Base-by-base conservation (phyloP, 2,113 vertebrate genomes). In the Nanorana parkeri region DNA sequence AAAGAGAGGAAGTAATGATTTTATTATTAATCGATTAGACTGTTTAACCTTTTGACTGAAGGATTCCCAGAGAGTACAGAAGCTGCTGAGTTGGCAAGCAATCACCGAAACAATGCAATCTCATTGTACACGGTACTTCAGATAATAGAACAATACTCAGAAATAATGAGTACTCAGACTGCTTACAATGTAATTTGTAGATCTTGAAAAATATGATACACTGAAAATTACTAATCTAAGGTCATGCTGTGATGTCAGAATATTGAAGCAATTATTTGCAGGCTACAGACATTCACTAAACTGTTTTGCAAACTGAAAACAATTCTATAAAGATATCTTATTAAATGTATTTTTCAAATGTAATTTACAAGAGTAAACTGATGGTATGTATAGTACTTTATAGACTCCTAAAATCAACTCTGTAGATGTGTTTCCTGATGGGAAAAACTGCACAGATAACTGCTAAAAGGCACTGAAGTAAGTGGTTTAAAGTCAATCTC, bases 1-100 rank as follows among this genome's bases (percentile, higher is more conserved):
- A 74, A 74, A 58, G 56, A 74, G 71, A 74, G 54, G 58, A 72
- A 32, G 71, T 29, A 60, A 74, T 60, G 71, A 60, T 74, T 58
- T 74, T 74, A 74, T 58, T 56, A 74, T 56, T 74, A 74, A 74
- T 74, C 71, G 71, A 74, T 74, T 74, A 74, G 28, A 74, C 71
- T 58, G 28, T 74, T 74, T 74, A 74, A 74, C 71, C 71, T 74
- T 74, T 73, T 58, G 55, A 74, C 71, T 21, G 71, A 60, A 24
- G 26, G 54, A 60, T 74, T 74, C 58, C n/a, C 52, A 29, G 55
- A 58, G 26, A 32, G 71, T 28, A 58, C 54, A 58, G 71, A 74
- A 74, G 71, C 71, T 74, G 71, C 71, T 74, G 71, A 74, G 26
- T 74, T 60, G 71, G 71, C 71, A 74, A 74, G 55, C 26, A 74